phyloP scores from a whole-genome alignment of 1,140 invertebrate species.

The Drosophila suzukii region DNA sequence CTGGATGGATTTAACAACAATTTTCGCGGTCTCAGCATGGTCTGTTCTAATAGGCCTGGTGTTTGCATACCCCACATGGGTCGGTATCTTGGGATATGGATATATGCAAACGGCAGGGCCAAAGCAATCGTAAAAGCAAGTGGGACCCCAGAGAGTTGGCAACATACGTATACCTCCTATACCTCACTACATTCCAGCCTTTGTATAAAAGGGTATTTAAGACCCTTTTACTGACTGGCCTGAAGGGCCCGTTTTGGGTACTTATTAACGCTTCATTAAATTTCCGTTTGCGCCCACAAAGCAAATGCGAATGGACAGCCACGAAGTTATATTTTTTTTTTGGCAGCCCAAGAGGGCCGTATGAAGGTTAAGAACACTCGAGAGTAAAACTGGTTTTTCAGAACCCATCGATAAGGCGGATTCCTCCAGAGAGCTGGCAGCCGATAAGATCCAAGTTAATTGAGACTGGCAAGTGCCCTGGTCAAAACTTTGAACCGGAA shows the following conservation, averaged over 20 bases:
- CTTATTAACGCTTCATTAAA: conserved; percentile 80
- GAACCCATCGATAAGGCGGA: conserved; percentile 33
- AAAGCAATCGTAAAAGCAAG: conserved; percentile 6
- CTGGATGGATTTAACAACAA: conserved; percentile 48
- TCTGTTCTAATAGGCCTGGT: conserved; percentile 19
- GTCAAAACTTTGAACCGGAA: conserved; percentile 52
- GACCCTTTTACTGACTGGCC: conserved; percentile 46
- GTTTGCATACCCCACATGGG: conserved; percentile 44
- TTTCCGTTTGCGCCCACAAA: conserved; percentile 62
- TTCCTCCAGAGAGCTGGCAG: conserved; percentile 11
- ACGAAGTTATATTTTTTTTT: conserved; percentile 5
- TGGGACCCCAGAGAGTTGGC: conserved; percentile 2
- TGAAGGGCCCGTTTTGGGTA: conserved; percentile 47
- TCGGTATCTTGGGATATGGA: conserved; percentile 32
- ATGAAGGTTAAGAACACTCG: conserved; percentile 28
- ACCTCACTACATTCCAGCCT: conserved; percentile 40
- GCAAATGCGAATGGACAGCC: conserved; percentile 62
- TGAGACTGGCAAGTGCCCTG: conserved; percentile 70
- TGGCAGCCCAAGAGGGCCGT: conserved; percentile 7
- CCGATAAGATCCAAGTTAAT: conserved; percentile 74
- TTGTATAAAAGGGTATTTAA: conserved; percentile 46
- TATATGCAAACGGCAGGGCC: too few species aligned
- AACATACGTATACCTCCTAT: background rate
- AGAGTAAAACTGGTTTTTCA: conserved; percentile 67
- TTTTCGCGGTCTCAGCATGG: conserved; percentile 37